Evolutionary conservation across 2,888 invertebrate species (phyloP), one percentile per base, ranked within the genome.

Genomic region (Leucania comma): DNA sequence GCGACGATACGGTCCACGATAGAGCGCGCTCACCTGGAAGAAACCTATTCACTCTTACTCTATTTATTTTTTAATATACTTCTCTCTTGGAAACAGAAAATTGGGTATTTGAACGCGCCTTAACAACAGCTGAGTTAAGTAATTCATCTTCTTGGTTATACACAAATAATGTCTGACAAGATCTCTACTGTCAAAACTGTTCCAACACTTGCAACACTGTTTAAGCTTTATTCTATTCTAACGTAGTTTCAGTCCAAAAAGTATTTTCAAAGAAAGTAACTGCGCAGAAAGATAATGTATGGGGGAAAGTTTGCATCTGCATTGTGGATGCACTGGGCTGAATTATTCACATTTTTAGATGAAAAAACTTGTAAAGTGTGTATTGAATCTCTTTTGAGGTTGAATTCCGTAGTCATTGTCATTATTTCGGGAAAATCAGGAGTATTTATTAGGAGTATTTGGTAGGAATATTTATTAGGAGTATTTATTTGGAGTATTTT

Each of bases 251-350:
- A 62, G 62, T 72, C 75, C 69, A 73, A 79, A 84, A 78, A 78
- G 70, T 80, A 75, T 83, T 84, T 80, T 76, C 69, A 78, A 86
- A 82, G 84, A 86, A 86, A 72, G 79, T 81, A 86, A 76, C 85
- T 71, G 66, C 22, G 74, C 77, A 81, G 77, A 83, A 87, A 87
- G 85, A 86, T 86, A 86, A 87, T 86, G 81, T 86, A 87, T 81
- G 79, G 72, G 71, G 75, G 81, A 84, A 87, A 85, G 82, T 87
- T 85, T 77, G 78, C 86, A 85, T 82, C 84, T 86, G 83, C 85
- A 86, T 80, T 74, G 77, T 82, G 75, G 50, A 71, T 81, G 81
- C 79, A 78, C 72, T 72, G 70, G 67, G 46, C 59, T 78, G 72
- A 75, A 82, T 80, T 72, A 75, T 81, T 81, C 72, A 67, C 68